Evolutionary conservation across 2,888 invertebrate species (phyloP).

Genomic region (Incurvaria masculella): DNA sequence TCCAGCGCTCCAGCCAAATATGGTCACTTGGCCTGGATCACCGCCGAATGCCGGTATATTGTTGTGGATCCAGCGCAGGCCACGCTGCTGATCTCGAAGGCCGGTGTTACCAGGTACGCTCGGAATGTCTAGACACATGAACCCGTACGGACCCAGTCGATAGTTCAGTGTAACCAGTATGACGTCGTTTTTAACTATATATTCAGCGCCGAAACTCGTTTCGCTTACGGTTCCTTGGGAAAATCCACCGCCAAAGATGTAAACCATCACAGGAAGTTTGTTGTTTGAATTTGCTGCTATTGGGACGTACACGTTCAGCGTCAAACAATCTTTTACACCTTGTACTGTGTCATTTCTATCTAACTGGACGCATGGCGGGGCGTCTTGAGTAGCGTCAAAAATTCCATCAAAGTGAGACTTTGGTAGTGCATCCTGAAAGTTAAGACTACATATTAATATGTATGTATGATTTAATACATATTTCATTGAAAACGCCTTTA

Average conservation of each 20-base stretch:
- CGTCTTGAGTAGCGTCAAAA: slow-evolving; percentile 25
- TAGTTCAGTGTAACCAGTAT: slow-evolving; percentile 43
- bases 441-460: no score
- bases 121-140: slow-evolving; percentile 40
- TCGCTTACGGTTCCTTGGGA: slow-evolving; percentile 24
- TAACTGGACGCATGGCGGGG: slow-evolving; percentile 6
- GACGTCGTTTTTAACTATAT: slow-evolving; percentile 35
- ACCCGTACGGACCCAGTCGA: slow-evolving; percentile 44
- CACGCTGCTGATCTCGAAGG: slow-evolving; percentile 39
- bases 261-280: slow-evolving; percentile 41
- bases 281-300: slow-evolving; percentile 29
- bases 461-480: no score
- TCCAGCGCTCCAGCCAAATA: slow-evolving; percentile 42
- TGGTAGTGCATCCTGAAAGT: no score
- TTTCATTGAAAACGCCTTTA: no score
- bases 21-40: slow-evolving; percentile 41
- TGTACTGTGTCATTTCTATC: neutral
- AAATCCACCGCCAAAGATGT: slow-evolving; percentile 44
- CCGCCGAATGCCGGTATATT: slow-evolving; percentile 45
- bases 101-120: slow-evolving; percentile 42
- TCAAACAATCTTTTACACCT: slow-evolving; percentile 8
- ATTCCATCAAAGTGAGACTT: slow-evolving; percentile 31
- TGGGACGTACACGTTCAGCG: slow-evolving; percentile 27
- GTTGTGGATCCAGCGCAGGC: slow-evolving; percentile 36
- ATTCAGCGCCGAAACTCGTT: slow-evolving; percentile 29